Evolutionary conservation across 2,888 invertebrate genomes (phyloP), one percentile per base, ranked within the genome.

Genomic region (Hirtodrosophila histrioides): DNA sequence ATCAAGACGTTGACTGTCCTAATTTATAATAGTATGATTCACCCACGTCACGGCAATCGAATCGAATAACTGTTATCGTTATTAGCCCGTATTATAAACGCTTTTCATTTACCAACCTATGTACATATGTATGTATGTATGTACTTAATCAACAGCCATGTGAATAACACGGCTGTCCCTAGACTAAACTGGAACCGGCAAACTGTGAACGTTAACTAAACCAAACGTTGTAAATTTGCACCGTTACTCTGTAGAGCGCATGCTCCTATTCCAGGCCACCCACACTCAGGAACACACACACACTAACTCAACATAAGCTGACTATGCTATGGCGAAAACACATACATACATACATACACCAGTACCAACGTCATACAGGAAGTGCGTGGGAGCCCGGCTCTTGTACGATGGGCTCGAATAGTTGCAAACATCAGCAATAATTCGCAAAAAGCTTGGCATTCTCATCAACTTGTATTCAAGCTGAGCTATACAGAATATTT

Each of bases 121-220:
- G 3, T 12, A 40, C 6, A 27, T 27, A 27, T 3, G 17, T 17
- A 17, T 17, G 17, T 17, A 17, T 17, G 17, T 17, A 17, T 39
- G 8, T 45, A 53, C 24, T 41, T 44, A 57, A 50, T 60, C 49
- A 56, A 45, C 57, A 29, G 62, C 23, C 49, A 62, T 74, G 51
- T 43, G 44, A 56, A 54, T 60, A 62, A 51, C 43, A 40, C 39
- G 17, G 41, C 3, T 9, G 11, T 35, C 39, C 44, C 31, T 39
- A 33, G 11, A 36, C 17, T 27, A 29, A 44, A 55, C 58, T 69
- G 51, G 31, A 57, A 45, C 88, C 81, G 81, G 81, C 81, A 73
- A 82, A 73, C 55, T 54, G 54, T 45, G 45, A 69, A 58, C 66
- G 66, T 60, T 67, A 84, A 80, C 85, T 66, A 46, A 83, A 49